Evolutionary conservation across 2,888 invertebrate genomes (phyloP), one percentile per base, ranked within the genome.

Genomic region (Sicus ferrugineus): DNA sequence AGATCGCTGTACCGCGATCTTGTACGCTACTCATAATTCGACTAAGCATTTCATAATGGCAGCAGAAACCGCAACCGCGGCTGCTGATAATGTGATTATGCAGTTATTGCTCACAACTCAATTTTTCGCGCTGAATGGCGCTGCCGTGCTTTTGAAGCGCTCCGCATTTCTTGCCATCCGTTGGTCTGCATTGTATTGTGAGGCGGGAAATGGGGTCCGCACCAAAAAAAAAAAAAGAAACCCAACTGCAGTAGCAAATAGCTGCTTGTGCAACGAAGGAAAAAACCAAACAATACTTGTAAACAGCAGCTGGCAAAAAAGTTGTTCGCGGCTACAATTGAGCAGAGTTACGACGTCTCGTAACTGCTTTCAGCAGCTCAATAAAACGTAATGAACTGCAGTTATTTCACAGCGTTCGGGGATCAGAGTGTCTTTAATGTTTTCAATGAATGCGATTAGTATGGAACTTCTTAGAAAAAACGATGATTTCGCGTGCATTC

Each of bases 371-470:
- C 70, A 72, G 70, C 72, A 70, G 42, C 67, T 69, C 67, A 69
- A 72, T 69, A 72, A 69, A 72, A 69, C 21, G 31, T 69, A 72
- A 72, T 69, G 69, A 42, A 69, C 58, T 34, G 69, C 63, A 64
- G 38, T 50, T 68, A 68, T 59, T 56, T 54, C 23, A 34, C 46
- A 46, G 19, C 19, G 19, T 46, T 46, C 14, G n/a, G n/a, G n/a
- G n/a, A n/a, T n/a, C n/a, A n/a, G n/a, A n/a, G n/a, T n/a, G n/a
- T n/a, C n/a, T n/a, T n/a, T n/a, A n/a, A n/a, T n/a, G n/a, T n/a
- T n/a, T n/a, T n/a, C n/a, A n/a, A n/a, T n/a, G n/a, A n/a, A n/a
- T n/a, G n/a, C n/a, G n/a, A n/a, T n/a, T n/a, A n/a, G n/a, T n/a
- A n/a, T n/a, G n/a, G n/a, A n/a, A n/a, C n/a, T n/a, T n/a, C n/a